phyloP scores from a whole-genome alignment of 2,113 vertebrate genomes.

The Chunga burmeisteri region DNA sequence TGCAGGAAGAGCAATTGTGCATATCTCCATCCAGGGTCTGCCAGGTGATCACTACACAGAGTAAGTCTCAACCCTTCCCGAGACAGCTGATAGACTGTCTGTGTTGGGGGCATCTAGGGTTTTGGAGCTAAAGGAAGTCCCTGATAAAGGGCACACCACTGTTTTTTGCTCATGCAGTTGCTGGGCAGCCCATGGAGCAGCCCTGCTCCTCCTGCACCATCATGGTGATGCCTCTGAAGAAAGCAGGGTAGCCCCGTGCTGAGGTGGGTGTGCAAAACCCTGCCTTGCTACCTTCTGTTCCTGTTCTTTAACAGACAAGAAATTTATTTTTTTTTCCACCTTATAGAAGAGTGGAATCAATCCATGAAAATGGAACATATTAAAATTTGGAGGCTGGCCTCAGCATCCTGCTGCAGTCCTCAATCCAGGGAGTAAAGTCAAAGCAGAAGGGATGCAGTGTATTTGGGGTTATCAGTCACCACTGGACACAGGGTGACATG shows the following conservation, averaged over 20 bases:
- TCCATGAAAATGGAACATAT: not conserved
- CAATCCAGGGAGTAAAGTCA: not conserved
- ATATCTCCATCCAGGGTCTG: not conserved
- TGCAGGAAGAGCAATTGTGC: not conserved
- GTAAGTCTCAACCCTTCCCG: not conserved
- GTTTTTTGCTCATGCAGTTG: not conserved
- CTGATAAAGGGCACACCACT: not conserved
- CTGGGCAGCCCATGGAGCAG: not conserved
- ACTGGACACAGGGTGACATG: rapidly evolving
- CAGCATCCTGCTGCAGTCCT: not conserved
- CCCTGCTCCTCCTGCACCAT: not conserved
- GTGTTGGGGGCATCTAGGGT: not conserved
- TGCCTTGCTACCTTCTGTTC: not conserved
- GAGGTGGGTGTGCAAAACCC: not conserved
- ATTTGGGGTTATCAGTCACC: not conserved
- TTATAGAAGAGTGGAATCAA: not conserved
- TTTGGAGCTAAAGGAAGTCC: not conserved
- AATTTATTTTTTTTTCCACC: not conserved
- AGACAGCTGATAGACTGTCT: not conserved
- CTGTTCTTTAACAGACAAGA: not conserved
- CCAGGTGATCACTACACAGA: rapidly evolving
- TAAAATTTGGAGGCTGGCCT: not conserved
- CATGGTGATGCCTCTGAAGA: not conserved
- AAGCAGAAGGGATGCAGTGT: not conserved
- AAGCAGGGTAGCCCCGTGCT: not conserved